A percentile compares a stretch with the other conserved stretches of the same genome.
Conservation (phyloP, 1,140 invertebrate species). For the Macrobrachium nipponense region DNA sequence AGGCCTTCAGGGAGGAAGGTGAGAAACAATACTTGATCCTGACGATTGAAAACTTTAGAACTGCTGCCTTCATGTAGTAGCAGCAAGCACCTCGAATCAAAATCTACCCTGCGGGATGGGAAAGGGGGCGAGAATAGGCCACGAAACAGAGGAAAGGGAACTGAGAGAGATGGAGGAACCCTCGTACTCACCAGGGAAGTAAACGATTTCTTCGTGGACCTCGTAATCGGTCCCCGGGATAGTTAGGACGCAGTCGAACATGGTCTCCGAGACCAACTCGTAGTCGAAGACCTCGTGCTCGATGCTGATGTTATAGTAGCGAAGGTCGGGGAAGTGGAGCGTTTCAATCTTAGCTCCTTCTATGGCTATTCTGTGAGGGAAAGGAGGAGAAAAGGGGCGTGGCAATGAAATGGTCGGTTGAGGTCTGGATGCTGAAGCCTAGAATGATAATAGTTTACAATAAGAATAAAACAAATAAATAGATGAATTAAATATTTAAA, state of each 20-base stretch:
- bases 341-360: conserved; percentile 34
- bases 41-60: too few relatives aligned
- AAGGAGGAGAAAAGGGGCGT: too few relatives aligned
- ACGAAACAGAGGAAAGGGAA: not conserved
- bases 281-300: conserved; percentile 41
- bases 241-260: conserved; percentile 55
- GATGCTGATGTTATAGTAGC: conserved; percentile 53
- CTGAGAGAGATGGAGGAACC: not conserved
- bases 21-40: too few relatives aligned
- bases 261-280: conserved; percentile 49
- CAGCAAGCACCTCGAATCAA: not conserved
- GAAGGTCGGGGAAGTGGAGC: conserved; percentile 22
- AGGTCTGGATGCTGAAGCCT: too few relatives aligned
- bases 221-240: conserved; percentile 55
- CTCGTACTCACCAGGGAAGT: conserved; percentile 43
- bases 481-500: too few relatives aligned
- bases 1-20: too few relatives aligned
- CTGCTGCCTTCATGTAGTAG: too few relatives aligned
- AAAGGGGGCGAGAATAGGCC: not conserved
- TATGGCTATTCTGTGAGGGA: conserved; percentile 8
- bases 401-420: too few relatives aligned
- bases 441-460: too few relatives aligned
- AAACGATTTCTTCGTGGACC: conserved; percentile 51
- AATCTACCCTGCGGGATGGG: not conserved
- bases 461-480: too few relatives aligned